Evolutionary conservation across 2,888 invertebrate species (phyloP).

Genomic region (Morpho achilles): DNA sequence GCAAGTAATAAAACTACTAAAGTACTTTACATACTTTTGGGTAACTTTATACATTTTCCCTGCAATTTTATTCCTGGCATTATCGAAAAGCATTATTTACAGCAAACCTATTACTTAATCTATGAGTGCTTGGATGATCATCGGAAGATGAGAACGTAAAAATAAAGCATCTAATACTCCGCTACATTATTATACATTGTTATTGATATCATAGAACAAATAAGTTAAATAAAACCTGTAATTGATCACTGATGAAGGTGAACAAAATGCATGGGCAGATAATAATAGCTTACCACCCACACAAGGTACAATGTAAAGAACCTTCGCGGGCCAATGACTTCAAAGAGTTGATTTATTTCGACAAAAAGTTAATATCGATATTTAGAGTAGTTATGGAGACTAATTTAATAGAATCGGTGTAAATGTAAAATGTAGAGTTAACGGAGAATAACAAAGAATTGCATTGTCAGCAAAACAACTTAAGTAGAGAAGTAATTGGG

Average conservation of each 20-base stretch:
- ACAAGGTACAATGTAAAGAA: conserved; percentile 30
- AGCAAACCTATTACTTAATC: background rate
- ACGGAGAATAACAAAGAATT: no score
- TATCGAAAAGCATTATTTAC: background rate
- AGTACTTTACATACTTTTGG: no score
- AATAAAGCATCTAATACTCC: conserved; percentile 4
- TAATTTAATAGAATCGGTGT: no score
- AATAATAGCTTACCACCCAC: conserved; percentile 44
- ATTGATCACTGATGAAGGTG: conserved; percentile 21
- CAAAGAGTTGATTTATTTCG: background rate
- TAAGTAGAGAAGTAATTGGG: no score
- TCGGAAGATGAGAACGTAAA: background rate
- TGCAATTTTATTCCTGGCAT: background rate
- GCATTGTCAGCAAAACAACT: no score
- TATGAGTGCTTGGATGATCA: background rate
- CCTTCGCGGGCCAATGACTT: conserved; percentile 44
- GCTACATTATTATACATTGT: conserved; percentile 1
- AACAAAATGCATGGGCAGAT: conserved; percentile 47
- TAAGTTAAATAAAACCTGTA: conserved; percentile 6
- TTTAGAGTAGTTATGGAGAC: no score
- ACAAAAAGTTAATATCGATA: no score
- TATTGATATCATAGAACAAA: conserved; percentile 10
- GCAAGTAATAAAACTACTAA: conserved; percentile 6
- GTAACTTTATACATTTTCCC: background rate
- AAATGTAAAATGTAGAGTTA: no score